Evolutionary conservation across 2,113 vertebrate species (phyloP).

Genomic region (Myocastor coypus): DNA sequence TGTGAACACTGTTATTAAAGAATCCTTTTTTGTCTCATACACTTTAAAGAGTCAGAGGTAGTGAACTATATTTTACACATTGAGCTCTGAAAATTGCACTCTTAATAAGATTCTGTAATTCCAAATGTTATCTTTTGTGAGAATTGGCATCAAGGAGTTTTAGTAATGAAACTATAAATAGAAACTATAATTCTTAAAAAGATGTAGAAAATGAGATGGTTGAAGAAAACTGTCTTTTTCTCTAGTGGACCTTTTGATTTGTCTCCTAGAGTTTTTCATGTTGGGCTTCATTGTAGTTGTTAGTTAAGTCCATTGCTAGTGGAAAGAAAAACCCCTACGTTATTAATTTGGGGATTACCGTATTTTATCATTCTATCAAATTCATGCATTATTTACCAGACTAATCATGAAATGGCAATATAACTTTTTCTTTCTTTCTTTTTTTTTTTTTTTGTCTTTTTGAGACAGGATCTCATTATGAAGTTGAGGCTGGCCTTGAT

Average conservation of each 20-base stretch:
- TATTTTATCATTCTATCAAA: not conserved
- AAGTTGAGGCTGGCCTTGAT: no score
- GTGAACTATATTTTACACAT: slow-evolving; percentile 12
- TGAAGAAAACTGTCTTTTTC: slow-evolving; percentile 70
- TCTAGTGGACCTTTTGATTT: slow-evolving; percentile 61
- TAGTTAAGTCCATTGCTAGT: slow-evolving; percentile 59
- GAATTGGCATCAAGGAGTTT: slow-evolving; percentile 47
- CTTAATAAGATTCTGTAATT: slow-evolving; percentile 53
- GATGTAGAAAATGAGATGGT: slow-evolving; percentile 75
- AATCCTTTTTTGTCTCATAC: not conserved
- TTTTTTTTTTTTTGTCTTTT: no score
- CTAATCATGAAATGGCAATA: not conserved
- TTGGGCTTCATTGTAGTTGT: slow-evolving; percentile 41
- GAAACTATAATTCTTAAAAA: slow-evolving; percentile 69
- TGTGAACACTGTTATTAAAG: not conserved
- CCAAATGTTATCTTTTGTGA: slow-evolving; percentile 62
- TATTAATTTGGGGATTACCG: not conserved
- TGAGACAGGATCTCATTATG: no score
- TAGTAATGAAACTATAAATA: slow-evolving; percentile 80
- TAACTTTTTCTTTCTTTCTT: no score
- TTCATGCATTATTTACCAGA: not conserved
- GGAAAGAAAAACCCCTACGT: slow-evolving; percentile 64
- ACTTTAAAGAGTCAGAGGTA: slow-evolving; percentile 12
- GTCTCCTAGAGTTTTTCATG: slow-evolving; percentile 46
- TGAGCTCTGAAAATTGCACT: slow-evolving; percentile 28